Conservation (phyloP, 2,888 invertebrate genomes). For the Himalopsyche japonica region DNA sequence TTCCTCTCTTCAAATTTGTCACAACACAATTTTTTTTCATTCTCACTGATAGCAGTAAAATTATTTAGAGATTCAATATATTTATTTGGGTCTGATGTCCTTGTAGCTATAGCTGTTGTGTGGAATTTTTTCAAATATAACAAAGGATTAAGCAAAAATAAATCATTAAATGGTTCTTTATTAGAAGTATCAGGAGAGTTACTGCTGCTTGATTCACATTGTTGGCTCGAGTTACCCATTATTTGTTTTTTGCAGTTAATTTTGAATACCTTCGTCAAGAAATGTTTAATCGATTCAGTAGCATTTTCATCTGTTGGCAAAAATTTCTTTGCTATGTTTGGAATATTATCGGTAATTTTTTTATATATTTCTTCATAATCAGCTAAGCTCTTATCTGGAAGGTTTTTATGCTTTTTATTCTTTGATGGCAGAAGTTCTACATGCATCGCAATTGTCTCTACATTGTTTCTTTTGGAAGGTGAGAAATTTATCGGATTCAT, state of each 20-base stretch:
- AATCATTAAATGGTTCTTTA: constrained; percentile 10
- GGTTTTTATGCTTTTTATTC: not conserved
- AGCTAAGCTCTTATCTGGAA: constrained; percentile 21
- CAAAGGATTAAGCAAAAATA: constrained; percentile 33
- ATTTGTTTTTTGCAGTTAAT: constrained; percentile 42
- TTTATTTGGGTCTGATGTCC: not conserved
- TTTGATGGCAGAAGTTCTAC: not conserved
- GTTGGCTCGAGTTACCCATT: constrained; percentile 36
- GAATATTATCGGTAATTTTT: constrained; percentile 48
- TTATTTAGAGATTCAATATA: not conserved
- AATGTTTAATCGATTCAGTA: constrained; percentile 44
- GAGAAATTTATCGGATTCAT: constrained; percentile 18
- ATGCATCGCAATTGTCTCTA: not conserved
- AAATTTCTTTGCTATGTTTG: constrained; percentile 45
- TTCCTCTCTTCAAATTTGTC: not conserved
- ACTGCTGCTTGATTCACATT: constrained; percentile 44
- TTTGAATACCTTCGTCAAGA: constrained; percentile 44
- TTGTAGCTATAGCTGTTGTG: not conserved
- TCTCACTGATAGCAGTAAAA: not conserved
- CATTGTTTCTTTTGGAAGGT: not conserved
- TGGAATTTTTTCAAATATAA: constrained; percentile 30
- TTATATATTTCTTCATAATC: constrained; percentile 45
- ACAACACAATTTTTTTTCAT: not conserved
- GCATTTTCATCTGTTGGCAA: constrained; percentile 43
- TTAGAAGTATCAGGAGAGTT: not conserved